Conservation (phyloP, 2,888 invertebrate genomes). For the Margaritifera margaritifera region DNA sequence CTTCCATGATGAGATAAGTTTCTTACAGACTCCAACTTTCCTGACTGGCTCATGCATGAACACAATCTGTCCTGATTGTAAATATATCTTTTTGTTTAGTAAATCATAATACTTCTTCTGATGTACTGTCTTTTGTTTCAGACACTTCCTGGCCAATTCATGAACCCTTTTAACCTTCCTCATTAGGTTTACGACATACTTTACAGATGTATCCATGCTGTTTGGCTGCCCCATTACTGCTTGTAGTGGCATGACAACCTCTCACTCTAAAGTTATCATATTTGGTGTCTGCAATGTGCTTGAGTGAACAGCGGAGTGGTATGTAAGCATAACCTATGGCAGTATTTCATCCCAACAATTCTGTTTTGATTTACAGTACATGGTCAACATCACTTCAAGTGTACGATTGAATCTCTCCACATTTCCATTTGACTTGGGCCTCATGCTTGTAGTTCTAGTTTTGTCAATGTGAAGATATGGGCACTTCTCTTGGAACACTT, state of each 20-base stretch:
- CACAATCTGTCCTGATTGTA: conserved; percentile 12
- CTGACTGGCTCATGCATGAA: conserved; percentile 26
- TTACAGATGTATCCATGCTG: not conserved
- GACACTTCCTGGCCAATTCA: too few species aligned
- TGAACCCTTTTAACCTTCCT: too few species aligned
- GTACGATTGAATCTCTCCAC: conserved; percentile 21
- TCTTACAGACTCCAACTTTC: conserved; percentile 22
- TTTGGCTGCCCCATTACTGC: not conserved
- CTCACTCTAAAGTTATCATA: conserved; percentile 6
- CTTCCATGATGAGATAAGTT: conserved; percentile 23
- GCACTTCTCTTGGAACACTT: conserved; percentile 15
- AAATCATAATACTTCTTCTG: conserved; percentile 24
- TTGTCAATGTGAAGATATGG: conserved; percentile 14
- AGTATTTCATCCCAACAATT: conserved; percentile 5
- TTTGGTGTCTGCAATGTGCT: not conserved
- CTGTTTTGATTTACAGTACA: conserved; percentile 6
- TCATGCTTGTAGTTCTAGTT: conserved; percentile 20
- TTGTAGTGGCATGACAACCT: conserved; percentile 1
- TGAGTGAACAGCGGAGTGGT: not conserved
- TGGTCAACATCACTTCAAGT: conserved; percentile 17
- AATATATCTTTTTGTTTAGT: conserved; percentile 4
- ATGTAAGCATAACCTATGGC: too few species aligned
- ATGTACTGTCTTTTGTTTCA: too few species aligned
- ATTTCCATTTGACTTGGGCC: conserved; percentile 24
- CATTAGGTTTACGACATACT: too few species aligned